Base-by-base conservation (phyloP, 35 echinoderm and acorn worm genomes). In the Patiria miniata region DNA sequence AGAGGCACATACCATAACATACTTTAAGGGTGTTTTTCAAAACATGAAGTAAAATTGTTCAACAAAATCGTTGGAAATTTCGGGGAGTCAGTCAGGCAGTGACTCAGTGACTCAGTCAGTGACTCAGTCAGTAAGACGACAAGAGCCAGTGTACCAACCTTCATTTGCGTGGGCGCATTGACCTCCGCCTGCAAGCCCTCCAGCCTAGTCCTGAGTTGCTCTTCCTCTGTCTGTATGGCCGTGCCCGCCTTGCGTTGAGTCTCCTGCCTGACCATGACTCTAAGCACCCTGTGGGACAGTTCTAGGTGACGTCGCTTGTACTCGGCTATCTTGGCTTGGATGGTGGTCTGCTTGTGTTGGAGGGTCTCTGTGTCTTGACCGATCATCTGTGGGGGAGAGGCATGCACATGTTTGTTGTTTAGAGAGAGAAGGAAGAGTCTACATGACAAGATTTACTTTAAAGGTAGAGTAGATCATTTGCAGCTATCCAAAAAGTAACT, bases 291-390 rank as follows among this genome's bases (percentile, higher is more conserved):
- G 77, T 96, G 94, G 0, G 94, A 93, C 14, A 96, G 78, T 26
- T 96, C 94, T 23, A 84, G 86, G 77, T 96, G 94, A 21, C 86
- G 84, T 32, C 90, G 61, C 50, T 91, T 89, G 79, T 89, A 85
- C 61, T 96, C 90, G 21, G 94, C 81, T 36, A 96, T 84, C 78
- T 83, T 96, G 39, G 90, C 90, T 38, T 93, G 91, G 7, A 96
- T 73, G 10, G 94, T 90, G 55, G 88, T 86, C 86, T 96, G 91
- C 36, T 96, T 69, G 40, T 92, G 81, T 32, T 96, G 91, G 52
- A 96, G 44, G 22, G 54, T 86, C 68, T 89, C 80, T 19, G 92
- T 77, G 29, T 96, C 90, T 79, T 96, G 88, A 52, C 58, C 51
- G 52, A 87, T 89, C 38, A 93, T 69, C 94, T 96, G 36, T 36